Percentiles rank a stretch among this genome's conserved stretches.
phyloP scores from a whole-genome alignment of 2,113 vertebrate genomes.

The Platycercus adscitus region DNA sequence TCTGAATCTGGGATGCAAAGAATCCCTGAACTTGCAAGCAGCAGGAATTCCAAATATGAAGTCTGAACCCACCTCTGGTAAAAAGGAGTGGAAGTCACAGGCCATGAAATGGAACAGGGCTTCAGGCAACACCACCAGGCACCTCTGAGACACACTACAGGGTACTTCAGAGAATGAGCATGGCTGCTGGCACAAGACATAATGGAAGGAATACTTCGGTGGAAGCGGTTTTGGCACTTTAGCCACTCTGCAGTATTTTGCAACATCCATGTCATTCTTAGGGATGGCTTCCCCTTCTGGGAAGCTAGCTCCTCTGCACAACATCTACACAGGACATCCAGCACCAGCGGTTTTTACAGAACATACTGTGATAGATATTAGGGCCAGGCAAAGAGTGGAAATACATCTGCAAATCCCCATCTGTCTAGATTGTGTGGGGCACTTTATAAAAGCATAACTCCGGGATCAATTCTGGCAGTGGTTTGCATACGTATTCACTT shows the following conservation, averaged over 20 bases:
- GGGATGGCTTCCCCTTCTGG: conserved; percentile 1
- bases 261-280: not conserved
- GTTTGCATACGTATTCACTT: conserved; percentile 29
- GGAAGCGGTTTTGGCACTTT: not conserved
- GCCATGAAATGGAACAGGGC: conserved; percentile 15
- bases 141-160: not conserved
- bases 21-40: conserved; percentile 2
- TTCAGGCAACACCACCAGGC: not conserved
- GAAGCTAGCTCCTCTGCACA: not conserved
- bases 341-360: not conserved
- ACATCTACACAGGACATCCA: not conserved
- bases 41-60: conserved; percentile 51
- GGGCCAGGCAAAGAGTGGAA: conserved; percentile 5
- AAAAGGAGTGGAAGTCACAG: conserved; percentile 11
- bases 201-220: not conserved
- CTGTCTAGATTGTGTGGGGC: not conserved
- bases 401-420: not conserved
- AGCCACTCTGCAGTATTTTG: not conserved
- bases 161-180: not conserved
- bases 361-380: not conserved
- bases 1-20: conserved; percentile 30
- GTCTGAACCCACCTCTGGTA: conserved; percentile 15
- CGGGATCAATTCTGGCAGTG: conserved; percentile 27
- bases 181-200: not conserved
- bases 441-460: conserved; percentile 40